phyloP scores from a whole-genome alignment of 1,140 invertebrate species.

The Stegodyphus dumicola region DNA sequence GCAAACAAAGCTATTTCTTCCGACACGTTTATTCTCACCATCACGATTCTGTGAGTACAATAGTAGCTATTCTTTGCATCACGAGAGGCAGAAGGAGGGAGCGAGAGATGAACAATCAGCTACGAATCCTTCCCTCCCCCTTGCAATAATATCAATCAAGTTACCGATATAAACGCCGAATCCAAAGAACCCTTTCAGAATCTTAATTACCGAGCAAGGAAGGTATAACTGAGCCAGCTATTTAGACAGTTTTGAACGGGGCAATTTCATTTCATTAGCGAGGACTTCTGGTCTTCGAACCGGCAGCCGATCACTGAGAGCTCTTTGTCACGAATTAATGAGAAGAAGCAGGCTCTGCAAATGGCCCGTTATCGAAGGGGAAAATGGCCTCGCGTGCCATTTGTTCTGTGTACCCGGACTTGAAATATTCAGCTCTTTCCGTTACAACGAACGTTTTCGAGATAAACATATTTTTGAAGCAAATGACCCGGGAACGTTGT shows the following conservation, averaged over 20 bases:
- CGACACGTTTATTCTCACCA: too few species aligned
- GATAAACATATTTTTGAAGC: slow-evolving; percentile 28
- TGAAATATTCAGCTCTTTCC: slow-evolving; percentile 51
- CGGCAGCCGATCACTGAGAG: neutral
- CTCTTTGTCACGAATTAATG: slow-evolving; percentile 33
- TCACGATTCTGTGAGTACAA: too few species aligned
- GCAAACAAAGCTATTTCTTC: too few species aligned
- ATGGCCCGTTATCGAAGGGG: slow-evolving; percentile 28
- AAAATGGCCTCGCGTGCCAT: neutral
- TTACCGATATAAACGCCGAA: slow-evolving; percentile 14
- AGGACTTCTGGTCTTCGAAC: neutral
- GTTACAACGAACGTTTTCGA: slow-evolving; percentile 30
- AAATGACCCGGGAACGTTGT: slow-evolving; percentile 7
- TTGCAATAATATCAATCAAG: slow-evolving; percentile 31
- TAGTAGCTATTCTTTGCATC: too few species aligned
- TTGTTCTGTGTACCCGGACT: slow-evolving; percentile 19
- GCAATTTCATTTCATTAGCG: slow-evolving; percentile 26
- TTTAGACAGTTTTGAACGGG: slow-evolving; percentile 11
- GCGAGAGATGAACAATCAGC: neutral
- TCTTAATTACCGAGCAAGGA: slow-evolving; percentile 23
- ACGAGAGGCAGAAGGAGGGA: too few species aligned
- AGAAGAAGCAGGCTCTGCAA: neutral
- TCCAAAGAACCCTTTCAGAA: neutral
- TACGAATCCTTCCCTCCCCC: neutral
- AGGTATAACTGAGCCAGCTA: neutral